Conservation (phyloP, 35 echinoderm and acorn worm genomes). For the Strongylocentrotus purpuratus region DNA sequence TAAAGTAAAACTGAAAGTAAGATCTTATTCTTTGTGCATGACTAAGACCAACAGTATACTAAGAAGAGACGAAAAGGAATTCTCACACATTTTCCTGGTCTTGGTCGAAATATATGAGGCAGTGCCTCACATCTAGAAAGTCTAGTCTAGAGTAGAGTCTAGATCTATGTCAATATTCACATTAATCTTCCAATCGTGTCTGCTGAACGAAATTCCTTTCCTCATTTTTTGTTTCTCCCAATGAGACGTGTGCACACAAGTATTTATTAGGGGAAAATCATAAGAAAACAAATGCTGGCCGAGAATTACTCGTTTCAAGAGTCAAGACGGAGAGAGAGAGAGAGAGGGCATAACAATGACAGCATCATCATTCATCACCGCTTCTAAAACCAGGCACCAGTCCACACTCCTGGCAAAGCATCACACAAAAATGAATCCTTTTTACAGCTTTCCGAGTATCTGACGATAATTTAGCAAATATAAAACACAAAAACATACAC, state of each 20-base stretch:
- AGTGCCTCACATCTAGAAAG: too few species aligned
- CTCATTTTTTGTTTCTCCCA: not conserved
- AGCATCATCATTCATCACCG: conserved; percentile 1
- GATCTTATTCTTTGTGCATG: too few species aligned
- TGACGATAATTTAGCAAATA: not conserved
- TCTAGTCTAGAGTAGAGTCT: too few species aligned
- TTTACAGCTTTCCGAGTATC: not conserved
- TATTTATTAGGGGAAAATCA: not conserved
- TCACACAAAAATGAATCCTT: not conserved
- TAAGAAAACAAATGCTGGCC: not conserved
- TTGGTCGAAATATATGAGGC: too few species aligned
- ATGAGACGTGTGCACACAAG: not conserved
- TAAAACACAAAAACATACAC: not conserved
- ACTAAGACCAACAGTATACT: too few species aligned
- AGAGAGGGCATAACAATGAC: not conserved
- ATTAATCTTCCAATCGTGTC: too few species aligned
- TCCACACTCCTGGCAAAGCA: not conserved
- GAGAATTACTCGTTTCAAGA: not conserved
- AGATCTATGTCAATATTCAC: too few species aligned
- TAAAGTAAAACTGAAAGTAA: too few species aligned
- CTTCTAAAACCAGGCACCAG: not conserved
- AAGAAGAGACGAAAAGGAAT: too few species aligned
- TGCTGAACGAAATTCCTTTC: too few species aligned
- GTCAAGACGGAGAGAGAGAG: not conserved
- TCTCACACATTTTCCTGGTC: too few species aligned